These are phyloP conservation scores for Amphiprion ocellaris DNA, from an alignment of 2,113 vertebrate genomes.

Conservation along the genomic window DNA sequence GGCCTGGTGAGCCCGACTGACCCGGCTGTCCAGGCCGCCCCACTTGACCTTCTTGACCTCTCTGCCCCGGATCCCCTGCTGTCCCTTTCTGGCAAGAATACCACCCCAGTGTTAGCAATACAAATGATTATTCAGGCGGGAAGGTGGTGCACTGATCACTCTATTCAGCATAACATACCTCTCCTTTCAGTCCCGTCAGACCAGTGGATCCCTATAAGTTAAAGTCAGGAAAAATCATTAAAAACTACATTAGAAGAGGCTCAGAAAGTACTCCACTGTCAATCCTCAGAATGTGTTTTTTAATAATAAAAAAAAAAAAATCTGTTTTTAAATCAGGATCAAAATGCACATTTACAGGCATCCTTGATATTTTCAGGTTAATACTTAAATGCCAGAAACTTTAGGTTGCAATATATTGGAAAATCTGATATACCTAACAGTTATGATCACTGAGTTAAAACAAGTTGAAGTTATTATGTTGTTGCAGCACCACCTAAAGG, in stretches of 20 bases:
- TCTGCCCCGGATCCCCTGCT: conserved; percentile 89
- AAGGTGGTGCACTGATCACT: not conserved
- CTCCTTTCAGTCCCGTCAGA: conserved; percentile 87
- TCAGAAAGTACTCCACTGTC: not conserved
- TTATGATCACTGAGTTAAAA: not conserved
- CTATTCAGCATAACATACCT: conserved; percentile 84
- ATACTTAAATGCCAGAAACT: not conserved
- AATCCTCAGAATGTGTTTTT: not conserved
- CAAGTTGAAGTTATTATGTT: not conserved
- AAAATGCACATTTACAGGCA: not conserved
- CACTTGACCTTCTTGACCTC: conserved; percentile 87
- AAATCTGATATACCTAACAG: not conserved
- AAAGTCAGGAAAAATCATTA: conserved; percentile 34
- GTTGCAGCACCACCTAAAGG: not conserved
- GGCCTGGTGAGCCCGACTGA: conserved; percentile 85
- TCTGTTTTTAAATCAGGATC: not conserved
- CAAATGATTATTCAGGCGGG: not conserved
- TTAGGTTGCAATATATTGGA: not conserved
- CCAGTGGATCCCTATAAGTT: conserved; percentile 89
- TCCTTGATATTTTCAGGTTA: not conserved
- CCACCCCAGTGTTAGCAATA: conserved; percentile 54
- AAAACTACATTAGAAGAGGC: not conserved
- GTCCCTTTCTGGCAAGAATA: conserved; percentile 91
- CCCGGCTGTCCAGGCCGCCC: conserved; percentile 90
- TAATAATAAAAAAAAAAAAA: not conserved